phyloP scores from a whole-genome alignment of 1,140 invertebrate genomes.

The Drosophila orosa region DNA sequence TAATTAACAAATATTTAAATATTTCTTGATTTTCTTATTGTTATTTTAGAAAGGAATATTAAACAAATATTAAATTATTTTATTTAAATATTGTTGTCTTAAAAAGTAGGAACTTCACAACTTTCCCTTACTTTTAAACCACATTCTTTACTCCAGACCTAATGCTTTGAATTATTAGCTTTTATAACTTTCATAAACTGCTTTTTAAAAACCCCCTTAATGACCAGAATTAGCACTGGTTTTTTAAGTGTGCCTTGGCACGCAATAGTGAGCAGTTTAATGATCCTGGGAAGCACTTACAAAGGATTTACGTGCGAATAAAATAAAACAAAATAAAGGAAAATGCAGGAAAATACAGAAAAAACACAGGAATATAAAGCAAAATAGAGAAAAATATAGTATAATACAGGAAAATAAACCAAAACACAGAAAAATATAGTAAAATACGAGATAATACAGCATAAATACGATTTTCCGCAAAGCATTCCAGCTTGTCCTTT shows the following conservation, averaged over 20 bases:
- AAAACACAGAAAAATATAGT: not conserved
- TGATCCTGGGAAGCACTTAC: conserved; percentile 50
- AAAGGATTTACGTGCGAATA: conserved; percentile 29
- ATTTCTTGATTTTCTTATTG: too few relatives aligned
- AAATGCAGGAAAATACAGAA: conserved; percentile 4
- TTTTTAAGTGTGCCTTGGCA: conserved; percentile 28
- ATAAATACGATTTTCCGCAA: not conserved
- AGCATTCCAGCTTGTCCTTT: not conserved
- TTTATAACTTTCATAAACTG: not conserved
- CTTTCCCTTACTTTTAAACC: not conserved
- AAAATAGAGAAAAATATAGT: not conserved
- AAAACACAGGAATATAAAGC: not conserved
- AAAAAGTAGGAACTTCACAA: not conserved
- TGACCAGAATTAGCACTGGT: conserved; percentile 4
- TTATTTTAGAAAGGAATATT: not conserved
- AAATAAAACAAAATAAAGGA: conserved; percentile 12
- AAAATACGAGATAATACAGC: not conserved
- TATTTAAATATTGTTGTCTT: rapidly evolving
- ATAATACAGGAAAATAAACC: not conserved
- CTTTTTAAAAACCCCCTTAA: not conserved
- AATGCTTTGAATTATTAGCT: not conserved
- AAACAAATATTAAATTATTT: not conserved
- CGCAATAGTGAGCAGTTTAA: conserved; percentile 61
- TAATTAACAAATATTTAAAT: too few relatives aligned
- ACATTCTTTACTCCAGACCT: not conserved